Base-by-base conservation (phyloP, 35 echinoderm and acorn worm genomes). In the Holothuria glaberrima region DNA sequence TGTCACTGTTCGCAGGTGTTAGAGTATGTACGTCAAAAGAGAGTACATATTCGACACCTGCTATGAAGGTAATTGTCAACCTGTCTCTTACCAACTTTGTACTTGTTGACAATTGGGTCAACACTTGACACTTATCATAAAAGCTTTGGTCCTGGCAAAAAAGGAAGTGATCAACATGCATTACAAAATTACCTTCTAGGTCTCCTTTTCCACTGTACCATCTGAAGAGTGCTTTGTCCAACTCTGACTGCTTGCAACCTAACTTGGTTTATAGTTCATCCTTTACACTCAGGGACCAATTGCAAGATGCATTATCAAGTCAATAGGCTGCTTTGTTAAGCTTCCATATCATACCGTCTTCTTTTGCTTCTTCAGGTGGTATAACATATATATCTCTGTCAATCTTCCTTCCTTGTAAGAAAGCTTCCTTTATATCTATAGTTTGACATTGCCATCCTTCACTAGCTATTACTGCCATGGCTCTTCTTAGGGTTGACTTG, bases 81-180 rank as follows among this genome's bases (percentile, higher is more conserved):
- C 19, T 48, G 50, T 48, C 88, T 78, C 33, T 80, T 89, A 16
- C 73, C 88, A 66, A 90, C 88, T 26, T 81, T 80, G 88, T 57
- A 81, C 35, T 90, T 90, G 58, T 90, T 78, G 29, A 64, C 88
- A 41, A 79, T 78, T 35, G 25, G 9, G 48, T 66, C 50, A 65
- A 90, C n/a, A n/a, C n/a, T n/a, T 90, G 22, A 90, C 57, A 36
- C 34, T 62, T 30, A 1, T 79, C 19, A 60, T 90, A 34, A 80
- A 90, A 29, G 18, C 88, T 14, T 90, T 28, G 3, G 88, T 61
- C 5, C 88, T 48, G 41, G 88, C 88, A n/a, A 90, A 90, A 90
- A 6, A 90, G 34, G 52, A 90, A 81, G 44, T 56, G 6, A 45
- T 81, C 76, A 50, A 81, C 76, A 81, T 56, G 76, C 76, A 81